Evolutionary conservation across 2,113 vertebrate genomes (phyloP).

Genomic region (Ivindomyrus marchei): DNA sequence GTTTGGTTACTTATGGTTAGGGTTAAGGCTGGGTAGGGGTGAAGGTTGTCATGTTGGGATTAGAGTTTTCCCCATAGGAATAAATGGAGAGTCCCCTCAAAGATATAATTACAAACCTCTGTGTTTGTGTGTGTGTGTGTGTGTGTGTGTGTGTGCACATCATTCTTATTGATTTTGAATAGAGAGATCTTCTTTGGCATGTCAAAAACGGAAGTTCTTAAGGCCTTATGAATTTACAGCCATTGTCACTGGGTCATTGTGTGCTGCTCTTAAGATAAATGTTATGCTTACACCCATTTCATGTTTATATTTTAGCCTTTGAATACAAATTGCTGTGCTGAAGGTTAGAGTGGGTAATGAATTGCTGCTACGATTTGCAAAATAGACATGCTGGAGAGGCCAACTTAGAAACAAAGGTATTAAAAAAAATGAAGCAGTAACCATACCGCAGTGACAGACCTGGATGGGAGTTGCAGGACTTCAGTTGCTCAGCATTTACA

Average conservation of each 20-base stretch:
- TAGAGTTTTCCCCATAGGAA: too few species aligned
- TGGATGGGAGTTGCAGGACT: not conserved
- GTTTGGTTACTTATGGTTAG: too few species aligned
- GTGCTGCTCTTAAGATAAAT: not conserved
- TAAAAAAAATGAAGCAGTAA: not conserved
- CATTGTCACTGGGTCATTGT: not conserved
- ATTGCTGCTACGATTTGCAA: not conserved
- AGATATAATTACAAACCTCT: too few species aligned
- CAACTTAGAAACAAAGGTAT: not conserved
- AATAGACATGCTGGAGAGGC: not conserved
- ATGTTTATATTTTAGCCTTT: slow-evolving; percentile 4
- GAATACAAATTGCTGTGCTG: not conserved
- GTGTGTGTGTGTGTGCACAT: not conserved
- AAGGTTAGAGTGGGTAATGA: not conserved
- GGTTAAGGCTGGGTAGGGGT: too few species aligned
- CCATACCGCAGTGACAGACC: not conserved
- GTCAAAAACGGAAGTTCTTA: not conserved
- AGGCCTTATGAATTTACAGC: not conserved
- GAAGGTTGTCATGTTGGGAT: too few species aligned
- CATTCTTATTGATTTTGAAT: not conserved
- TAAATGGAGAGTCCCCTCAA: too few species aligned
- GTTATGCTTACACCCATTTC: not conserved
- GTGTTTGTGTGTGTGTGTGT: not conserved
- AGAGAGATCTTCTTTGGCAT: not conserved
- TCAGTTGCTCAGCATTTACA: not conserved